A percentile compares a stretch with the other conserved stretches of the same genome.
phyloP scores from a whole-genome alignment of 2,888 invertebrate species.

The Anagyrus pseudococci region DNA sequence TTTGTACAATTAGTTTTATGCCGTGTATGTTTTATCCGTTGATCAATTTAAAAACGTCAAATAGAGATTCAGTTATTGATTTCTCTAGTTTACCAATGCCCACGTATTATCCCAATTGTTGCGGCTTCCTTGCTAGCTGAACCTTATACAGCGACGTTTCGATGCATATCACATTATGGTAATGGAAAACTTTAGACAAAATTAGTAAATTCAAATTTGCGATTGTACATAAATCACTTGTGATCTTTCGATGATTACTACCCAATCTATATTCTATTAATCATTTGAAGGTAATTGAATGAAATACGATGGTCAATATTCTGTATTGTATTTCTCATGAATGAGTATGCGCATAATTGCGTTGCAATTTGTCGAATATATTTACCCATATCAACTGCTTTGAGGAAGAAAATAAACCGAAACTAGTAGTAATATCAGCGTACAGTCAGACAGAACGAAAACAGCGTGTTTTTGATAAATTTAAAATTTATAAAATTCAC shows the following conservation, averaged over 20 bases:
- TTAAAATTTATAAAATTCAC: no score
- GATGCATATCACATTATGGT: constrained; percentile 44
- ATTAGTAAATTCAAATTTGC: constrained; percentile 3
- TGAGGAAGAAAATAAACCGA: neutral
- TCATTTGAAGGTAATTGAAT: neutral
- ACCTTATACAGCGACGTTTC: constrained; percentile 39
- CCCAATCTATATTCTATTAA: neutral
- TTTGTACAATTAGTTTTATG: no score
- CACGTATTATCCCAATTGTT: constrained; percentile 26
- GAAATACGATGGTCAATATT: neutral
- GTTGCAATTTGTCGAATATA: no score
- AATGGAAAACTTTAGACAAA: constrained; percentile 44
- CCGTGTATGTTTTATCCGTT: neutral
- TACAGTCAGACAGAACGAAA: constrained; percentile 4
- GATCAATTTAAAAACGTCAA: no score
- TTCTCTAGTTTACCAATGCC: constrained; percentile 17
- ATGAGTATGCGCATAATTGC: no score
- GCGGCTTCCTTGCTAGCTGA: constrained; percentile 2
- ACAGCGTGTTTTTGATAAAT: no score
- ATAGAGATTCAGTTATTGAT: constrained; percentile 13
- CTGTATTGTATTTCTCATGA: no score
- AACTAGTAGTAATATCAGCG: constrained; percentile 18
- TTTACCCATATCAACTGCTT: no score
- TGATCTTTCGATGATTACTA: neutral
- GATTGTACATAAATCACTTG: neutral